These are phyloP conservation scores for Oxygymnocypris stewartii DNA, from an alignment of 2,113 vertebrate species.

Conservation along the genomic window DNA sequence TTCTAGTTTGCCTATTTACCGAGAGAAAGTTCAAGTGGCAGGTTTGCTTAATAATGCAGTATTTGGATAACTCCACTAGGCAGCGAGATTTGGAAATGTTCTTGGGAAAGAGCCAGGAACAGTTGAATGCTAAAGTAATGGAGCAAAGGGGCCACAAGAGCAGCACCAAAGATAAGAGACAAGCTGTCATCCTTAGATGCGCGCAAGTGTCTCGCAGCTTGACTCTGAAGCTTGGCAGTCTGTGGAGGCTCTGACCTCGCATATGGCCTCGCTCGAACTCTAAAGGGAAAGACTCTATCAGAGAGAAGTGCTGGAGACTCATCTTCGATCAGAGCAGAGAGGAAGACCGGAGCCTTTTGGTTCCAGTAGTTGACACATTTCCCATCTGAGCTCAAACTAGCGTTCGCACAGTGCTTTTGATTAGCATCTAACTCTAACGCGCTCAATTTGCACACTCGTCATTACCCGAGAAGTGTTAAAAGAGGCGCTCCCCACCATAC, in stretches of 20 bases:
- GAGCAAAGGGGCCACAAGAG: conserved; percentile 24
- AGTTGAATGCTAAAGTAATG: conserved; percentile 40
- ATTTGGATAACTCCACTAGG: conserved; percentile 11
- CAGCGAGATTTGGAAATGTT: conserved; percentile 29
- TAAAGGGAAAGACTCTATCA: conserved; percentile 54
- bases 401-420: conserved; percentile 49
- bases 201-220: conserved; percentile 38
- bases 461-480: conserved; percentile 33
- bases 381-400: neutral
- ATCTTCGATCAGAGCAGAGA: conserved; percentile 25
- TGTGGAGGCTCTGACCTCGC: conserved; percentile 41
- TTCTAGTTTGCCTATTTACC: neutral
- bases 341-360: conserved; percentile 29
- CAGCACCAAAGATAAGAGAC: conserved; percentile 59
- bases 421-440: conserved; percentile 40
- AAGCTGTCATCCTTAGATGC: conserved; percentile 54
- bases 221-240: conserved; percentile 60
- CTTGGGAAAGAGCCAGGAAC: conserved; percentile 18
- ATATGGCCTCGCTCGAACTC: conserved; percentile 51
- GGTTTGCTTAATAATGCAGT: conserved; percentile 15
- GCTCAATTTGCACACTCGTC: conserved; percentile 17
- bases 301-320: conserved; percentile 10
- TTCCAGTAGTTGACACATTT: conserved; percentile 7
- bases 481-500: neutral
- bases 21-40: conserved; percentile 29